A percentile compares a stretch with the other conserved stretches of the same genome.
phyloP scores from a whole-genome alignment of 1,140 invertebrate species.

The Eriocheir sinensis region DNA sequence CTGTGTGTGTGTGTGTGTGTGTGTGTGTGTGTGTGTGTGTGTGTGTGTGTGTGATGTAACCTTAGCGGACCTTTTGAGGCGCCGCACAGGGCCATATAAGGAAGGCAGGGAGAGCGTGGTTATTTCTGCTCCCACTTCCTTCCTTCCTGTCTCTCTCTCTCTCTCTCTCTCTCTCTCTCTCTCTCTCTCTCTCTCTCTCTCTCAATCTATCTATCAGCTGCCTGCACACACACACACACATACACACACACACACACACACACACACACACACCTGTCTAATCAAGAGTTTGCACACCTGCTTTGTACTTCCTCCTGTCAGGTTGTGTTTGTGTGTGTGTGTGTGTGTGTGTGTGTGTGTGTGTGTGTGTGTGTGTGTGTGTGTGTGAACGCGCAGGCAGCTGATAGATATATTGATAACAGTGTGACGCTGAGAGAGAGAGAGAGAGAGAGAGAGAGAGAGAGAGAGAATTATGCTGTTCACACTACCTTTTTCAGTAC shows the following conservation, averaged over 20 bases:
- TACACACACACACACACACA: slow-evolving; percentile 23
- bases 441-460: too few relatives aligned
- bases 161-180: neutral
- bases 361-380: slow-evolving; percentile 4
- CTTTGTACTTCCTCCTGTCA: neutral
- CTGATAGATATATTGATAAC: too few relatives aligned
- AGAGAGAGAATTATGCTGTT: too few relatives aligned
- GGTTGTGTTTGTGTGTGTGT: neutral
- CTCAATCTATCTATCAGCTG: too few relatives aligned
- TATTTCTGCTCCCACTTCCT: neutral
- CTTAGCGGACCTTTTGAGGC: neutral
- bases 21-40: neutral
- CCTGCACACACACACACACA: too few relatives aligned
- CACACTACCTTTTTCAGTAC: too few relatives aligned
- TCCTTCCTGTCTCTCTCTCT: too few relatives aligned
- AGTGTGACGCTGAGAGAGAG: too few relatives aligned
- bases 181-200: neutral
- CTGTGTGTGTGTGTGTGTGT: too few relatives aligned
- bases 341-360: slow-evolving; percentile 1
- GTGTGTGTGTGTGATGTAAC: neutral
- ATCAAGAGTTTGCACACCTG: neutral
- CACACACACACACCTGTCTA: neutral
- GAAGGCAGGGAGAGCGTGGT: neutral
- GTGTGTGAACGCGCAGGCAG: neutral
- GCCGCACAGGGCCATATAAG: neutral